A percentile compares a stretch with the other conserved stretches of the same genome.
Conservation (phyloP, 2,888 invertebrate species). For the Apodemia duryi region DNA sequence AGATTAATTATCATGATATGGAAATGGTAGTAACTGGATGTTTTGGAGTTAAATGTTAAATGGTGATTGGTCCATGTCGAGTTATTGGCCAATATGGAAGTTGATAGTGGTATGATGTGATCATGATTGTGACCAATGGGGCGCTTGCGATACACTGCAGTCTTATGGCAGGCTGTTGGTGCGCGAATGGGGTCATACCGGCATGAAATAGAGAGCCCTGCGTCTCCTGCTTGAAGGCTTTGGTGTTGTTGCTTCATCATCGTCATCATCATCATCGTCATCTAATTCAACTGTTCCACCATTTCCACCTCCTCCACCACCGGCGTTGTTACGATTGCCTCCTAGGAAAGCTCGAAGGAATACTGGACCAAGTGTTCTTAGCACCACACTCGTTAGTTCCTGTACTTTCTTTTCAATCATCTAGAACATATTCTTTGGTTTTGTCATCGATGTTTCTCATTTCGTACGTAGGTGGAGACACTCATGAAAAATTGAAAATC, state of each 20-base stretch:
- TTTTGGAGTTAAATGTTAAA: slow-evolving; percentile 9
- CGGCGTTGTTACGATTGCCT: slow-evolving; percentile 66
- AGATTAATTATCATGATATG: slow-evolving; percentile 27
- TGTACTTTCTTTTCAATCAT: slow-evolving; percentile 88
- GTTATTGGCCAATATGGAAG: slow-evolving; percentile 36
- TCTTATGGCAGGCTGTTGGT: slow-evolving; percentile 64
- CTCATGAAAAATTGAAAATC: slow-evolving; percentile 14
- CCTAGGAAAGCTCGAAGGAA: slow-evolving; percentile 82
- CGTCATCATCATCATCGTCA: slow-evolving; percentile 79
- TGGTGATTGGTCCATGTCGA: slow-evolving; percentile 13
- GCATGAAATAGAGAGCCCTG: slow-evolving; percentile 57
- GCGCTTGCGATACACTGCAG: slow-evolving; percentile 63
- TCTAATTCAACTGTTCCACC: slow-evolving; percentile 66
- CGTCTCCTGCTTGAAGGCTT: slow-evolving; percentile 43
- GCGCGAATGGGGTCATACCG: slow-evolving; percentile 66
- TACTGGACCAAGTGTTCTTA: slow-evolving; percentile 87
- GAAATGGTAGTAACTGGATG: slow-evolving; percentile 34
- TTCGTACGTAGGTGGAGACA: neutral
- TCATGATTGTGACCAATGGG: slow-evolving; percentile 52
- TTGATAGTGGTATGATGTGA: slow-evolving; percentile 34
- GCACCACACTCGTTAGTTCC: slow-evolving; percentile 84
- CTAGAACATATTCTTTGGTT: slow-evolving; percentile 65
- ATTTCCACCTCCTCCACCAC: slow-evolving; percentile 42
- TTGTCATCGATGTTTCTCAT: neutral
- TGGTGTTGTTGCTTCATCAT: slow-evolving; percentile 64